A percentile compares a stretch with the other conserved stretches of the same genome.
Conservation (phyloP, 2,888 invertebrate species). For the Anagyrus pseudococci region DNA sequence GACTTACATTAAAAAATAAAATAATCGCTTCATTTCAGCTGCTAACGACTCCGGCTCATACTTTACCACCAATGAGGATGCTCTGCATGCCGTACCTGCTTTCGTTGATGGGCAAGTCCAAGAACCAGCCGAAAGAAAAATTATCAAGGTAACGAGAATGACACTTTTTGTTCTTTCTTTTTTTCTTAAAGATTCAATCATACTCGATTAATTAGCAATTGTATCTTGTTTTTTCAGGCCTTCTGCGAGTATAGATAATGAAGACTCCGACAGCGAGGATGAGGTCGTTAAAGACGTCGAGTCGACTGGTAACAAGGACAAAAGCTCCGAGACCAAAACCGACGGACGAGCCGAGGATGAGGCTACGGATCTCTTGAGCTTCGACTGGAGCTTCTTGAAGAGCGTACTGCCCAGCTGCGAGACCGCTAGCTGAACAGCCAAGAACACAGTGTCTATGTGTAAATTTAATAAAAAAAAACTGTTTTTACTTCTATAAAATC, state of each 20-base stretch:
- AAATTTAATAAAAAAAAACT: no score
- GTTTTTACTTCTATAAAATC: no score
- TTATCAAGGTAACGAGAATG: constrained; percentile 42
- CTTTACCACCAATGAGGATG: constrained; percentile 59
- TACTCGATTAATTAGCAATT: neutral
- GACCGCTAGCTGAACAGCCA: no score
- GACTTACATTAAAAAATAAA: no score
- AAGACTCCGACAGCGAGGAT: constrained; percentile 43
- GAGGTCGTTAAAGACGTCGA: constrained; percentile 39
- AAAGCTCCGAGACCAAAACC: constrained; percentile 22
- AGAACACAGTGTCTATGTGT: no score
- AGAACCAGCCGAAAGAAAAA: constrained; percentile 40
- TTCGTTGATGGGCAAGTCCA: constrained; percentile 48
- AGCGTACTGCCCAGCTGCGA: constrained; percentile 49
- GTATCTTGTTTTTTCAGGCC: constrained; percentile 6
- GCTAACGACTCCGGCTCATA: constrained; percentile 57
- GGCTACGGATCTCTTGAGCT: constrained; percentile 40
- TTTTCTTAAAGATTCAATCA: neutral
- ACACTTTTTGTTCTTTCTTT: constrained; percentile 17
- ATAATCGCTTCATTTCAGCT: constrained; percentile 50
- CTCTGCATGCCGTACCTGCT: constrained; percentile 58
- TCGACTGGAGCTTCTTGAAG: constrained; percentile 53
- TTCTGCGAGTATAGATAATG: constrained; percentile 29
- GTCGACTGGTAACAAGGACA: constrained; percentile 30
- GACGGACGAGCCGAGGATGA: constrained; percentile 37